Base-by-base conservation (phyloP, 2,113 vertebrate genomes). In the Entelurus aequoreus region DNA sequence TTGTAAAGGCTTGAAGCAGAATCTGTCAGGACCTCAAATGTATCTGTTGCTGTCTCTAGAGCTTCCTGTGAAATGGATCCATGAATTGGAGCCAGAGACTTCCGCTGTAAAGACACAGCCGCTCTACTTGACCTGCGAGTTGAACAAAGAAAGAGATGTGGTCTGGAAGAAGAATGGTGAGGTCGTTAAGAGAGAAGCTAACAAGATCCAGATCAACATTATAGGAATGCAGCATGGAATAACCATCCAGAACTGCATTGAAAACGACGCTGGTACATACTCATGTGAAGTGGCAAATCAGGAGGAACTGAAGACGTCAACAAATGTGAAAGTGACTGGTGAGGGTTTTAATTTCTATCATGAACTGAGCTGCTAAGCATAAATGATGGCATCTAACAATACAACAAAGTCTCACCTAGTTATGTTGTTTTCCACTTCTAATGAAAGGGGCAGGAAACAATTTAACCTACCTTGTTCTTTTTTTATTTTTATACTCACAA, bases 111-210 rank as follows among this genome's bases (percentile, higher is more conserved):
- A 95, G 87, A 89, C 90, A 12, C 97, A 99, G 71, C 92, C 95
- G 1, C 9, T 97, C 42, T 98, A 98, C 76, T 69, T 99, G 84
- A 94, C 90, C 12, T 96, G 94, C 70, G 97, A 99, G 81, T 73
- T 99, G 77, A 99, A 93, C 86, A 99, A 98, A 85, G 97, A 99
- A 63, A 92, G 91, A 38, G 92, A 89, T 1, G 95, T 95, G 15
- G 66, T 93, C 58, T 98, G 96, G 97, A 95, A 90, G 81, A 98
- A 89, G 83, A 87, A 97, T 36, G 94, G 93, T 1, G 87, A 92
- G 74, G 79, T 92, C 46, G 71, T 99, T 59, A 84, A 81, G 72
- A 80, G 80, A 35, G 77, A 86, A 48, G 83, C 91, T 14, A 92
- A 92, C 59, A 96, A 93, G 66, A 61, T 93, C 66, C 88, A 93